Evolutionary conservation across 2,888 invertebrate genomes (phyloP).

Genomic region (Hipparchia sbordonii): DNA sequence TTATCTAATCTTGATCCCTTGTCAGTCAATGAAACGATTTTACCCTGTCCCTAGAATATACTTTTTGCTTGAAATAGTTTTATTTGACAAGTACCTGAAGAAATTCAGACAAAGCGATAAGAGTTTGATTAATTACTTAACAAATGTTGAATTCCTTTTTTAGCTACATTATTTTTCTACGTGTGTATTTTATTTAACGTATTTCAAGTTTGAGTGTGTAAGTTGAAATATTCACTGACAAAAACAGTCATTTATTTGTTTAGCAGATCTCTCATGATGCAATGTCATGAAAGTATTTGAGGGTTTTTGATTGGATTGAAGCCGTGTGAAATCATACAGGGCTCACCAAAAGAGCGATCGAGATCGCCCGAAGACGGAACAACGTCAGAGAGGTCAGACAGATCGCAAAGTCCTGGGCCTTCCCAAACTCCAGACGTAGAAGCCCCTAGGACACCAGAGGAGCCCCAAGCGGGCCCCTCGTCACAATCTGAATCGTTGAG

Average conservation of each 20-base stretch:
- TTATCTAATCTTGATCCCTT: slow-evolving; percentile 25
- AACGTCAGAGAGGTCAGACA: slow-evolving; percentile 51
- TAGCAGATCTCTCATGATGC: background rate
- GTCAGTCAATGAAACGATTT: background rate
- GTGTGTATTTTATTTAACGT: background rate
- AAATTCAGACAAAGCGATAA: background rate
- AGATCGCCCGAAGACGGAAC: slow-evolving; percentile 61
- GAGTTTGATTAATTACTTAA: slow-evolving; percentile 31
- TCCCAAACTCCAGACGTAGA: slow-evolving; percentile 51
- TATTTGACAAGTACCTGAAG: background rate
- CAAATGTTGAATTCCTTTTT: slow-evolving; percentile 79
- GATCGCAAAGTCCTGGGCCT: slow-evolving; percentile 54
- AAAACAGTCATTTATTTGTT: background rate
- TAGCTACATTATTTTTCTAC: slow-evolving; percentile 9
- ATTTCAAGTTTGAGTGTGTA: background rate
- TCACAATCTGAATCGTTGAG: slow-evolving; percentile 66
- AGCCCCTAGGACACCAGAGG: slow-evolving; percentile 53
- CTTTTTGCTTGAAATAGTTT: slow-evolving; percentile 7
- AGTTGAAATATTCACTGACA: background rate
- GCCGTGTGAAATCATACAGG: slow-evolving; percentile 57
- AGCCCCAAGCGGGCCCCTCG: slow-evolving; percentile 68
- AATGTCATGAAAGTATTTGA: background rate
- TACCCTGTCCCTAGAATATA: background rate
- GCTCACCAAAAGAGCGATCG: slow-evolving; percentile 57
- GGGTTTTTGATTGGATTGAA: slow-evolving; percentile 23